These are phyloP conservation scores for Acanthopagrus latus DNA, from an alignment of 2,797 vertebrate genomes.

Conservation along the genomic window DNA sequence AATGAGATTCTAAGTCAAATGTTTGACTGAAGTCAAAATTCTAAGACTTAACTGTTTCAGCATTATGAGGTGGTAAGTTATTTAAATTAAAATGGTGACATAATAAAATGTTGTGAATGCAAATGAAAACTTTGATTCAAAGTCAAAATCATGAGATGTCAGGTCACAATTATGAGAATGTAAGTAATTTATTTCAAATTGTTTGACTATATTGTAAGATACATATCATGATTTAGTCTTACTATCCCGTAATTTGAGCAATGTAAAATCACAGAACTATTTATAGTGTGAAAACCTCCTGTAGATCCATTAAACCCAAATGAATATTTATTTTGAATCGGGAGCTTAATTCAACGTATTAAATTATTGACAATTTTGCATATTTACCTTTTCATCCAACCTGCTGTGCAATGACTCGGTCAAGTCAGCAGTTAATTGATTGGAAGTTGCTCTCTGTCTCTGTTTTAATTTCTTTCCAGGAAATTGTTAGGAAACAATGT, in stretches of 20 bases:
- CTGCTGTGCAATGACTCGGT: background rate
- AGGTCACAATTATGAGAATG: background rate
- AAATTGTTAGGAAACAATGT: background rate
- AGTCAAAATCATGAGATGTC: background rate
- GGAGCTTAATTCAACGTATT: background rate
- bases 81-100: background rate
- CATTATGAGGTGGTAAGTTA: too few relatives aligned
- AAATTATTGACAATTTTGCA: background rate
- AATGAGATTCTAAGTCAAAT: background rate
- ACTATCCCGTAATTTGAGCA: background rate
- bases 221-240: background rate
- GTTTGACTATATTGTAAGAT: background rate
- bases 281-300: background rate
- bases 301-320: background rate
- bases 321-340: background rate
- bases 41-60: background rate
- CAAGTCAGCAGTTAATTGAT: background rate
- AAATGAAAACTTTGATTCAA: background rate
- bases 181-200: background rate
- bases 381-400: background rate
- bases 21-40: background rate
- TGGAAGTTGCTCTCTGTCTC: background rate
- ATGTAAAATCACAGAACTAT: too few relatives aligned
- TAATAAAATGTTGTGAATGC: background rate
- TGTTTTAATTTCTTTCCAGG: conserved; percentile 1